Evolutionary conservation across 2,888 invertebrate species (phyloP).

Genomic region (Myopa tessellatipennis): DNA sequence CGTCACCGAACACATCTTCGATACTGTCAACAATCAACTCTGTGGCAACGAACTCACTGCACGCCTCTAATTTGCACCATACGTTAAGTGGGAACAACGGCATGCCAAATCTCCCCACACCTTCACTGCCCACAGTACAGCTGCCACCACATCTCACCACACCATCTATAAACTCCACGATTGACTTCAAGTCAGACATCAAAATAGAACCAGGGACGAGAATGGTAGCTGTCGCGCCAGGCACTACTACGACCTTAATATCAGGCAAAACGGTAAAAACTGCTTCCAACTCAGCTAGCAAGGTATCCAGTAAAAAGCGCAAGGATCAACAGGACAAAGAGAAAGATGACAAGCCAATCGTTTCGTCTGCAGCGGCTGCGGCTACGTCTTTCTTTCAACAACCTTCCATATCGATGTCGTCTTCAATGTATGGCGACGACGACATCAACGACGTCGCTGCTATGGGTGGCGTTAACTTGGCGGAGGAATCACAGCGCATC

Average conservation of each 20-base stretch:
- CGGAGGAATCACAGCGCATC: constrained; percentile 95
- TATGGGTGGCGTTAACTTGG: constrained; percentile 98
- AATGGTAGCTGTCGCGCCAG: constrained; percentile 31
- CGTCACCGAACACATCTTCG: constrained; percentile 53
- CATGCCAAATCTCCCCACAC: constrained; percentile 54
- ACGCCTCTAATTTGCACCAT: constrained; percentile 3
- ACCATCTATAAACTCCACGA: constrained; percentile 51
- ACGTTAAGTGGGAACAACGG: constrained; percentile 45
- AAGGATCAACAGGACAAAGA: constrained; percentile 76
- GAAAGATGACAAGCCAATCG: constrained; percentile 53
- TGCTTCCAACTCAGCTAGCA: constrained; percentile 67
- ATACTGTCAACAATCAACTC: constrained; percentile 62
- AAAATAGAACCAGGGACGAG: constrained; percentile 54
- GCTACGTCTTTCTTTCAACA: constrained; percentile 70
- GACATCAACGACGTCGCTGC: constrained; percentile 99
- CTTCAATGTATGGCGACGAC: constrained; percentile 80
- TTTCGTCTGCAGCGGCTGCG: constrained; percentile 55
- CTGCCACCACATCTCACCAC: constrained; percentile 55
- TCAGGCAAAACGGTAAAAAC: constrained; percentile 55
- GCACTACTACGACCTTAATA: constrained; percentile 44
- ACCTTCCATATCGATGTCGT: constrained; percentile 69
- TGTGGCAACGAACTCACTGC: constrained; percentile 54
- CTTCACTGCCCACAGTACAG: constrained; percentile 63
- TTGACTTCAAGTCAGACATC: constrained; percentile 56
- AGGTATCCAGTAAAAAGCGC: constrained; percentile 79